These are phyloP conservation scores for Hirudinaria manillensis DNA, from an alignment of 2,888 invertebrate species.

Conservation along the genomic window DNA sequence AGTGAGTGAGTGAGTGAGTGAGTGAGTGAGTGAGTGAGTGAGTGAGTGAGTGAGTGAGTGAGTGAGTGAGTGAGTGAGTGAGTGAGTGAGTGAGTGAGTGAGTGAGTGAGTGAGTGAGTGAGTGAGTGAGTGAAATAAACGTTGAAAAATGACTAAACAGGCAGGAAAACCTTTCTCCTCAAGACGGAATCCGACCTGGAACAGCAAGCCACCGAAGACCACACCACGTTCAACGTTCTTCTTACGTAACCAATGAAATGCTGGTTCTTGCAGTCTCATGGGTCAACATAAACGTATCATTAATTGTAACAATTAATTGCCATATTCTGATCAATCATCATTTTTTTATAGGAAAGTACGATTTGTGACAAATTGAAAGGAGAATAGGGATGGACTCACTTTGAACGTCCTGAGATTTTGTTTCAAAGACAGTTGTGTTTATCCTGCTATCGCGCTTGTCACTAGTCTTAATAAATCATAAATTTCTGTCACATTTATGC, in stretches of 20 bases:
- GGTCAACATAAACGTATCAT: too few relatives aligned
- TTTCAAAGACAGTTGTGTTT: too few relatives aligned
- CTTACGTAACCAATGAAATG: slow-evolving; percentile 17
- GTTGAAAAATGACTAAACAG: too few relatives aligned
- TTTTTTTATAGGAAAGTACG: too few relatives aligned
- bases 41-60: not conserved
- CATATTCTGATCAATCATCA: too few relatives aligned
- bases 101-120: not conserved
- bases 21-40: not conserved
- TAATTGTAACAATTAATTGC: too few relatives aligned
- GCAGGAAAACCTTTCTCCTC: not conserved
- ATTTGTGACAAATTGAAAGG: too few relatives aligned
- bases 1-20: not conserved
- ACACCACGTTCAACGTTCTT: slow-evolving; percentile 15
- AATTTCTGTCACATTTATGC: too few relatives aligned
- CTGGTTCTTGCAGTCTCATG: slow-evolving; percentile 20
- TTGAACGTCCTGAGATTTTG: too few relatives aligned
- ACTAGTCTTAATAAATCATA: too few relatives aligned
- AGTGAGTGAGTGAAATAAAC: not conserved
- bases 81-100: not conserved
- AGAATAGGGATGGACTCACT: not conserved
- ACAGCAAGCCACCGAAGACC: slow-evolving; percentile 21
- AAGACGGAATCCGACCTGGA: slow-evolving; percentile 16
- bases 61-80: not conserved
- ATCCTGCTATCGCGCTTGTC: too few relatives aligned